phyloP scores from a whole-genome alignment of 1,140 invertebrate genomes.

The Drosophila malerkotliana region DNA sequence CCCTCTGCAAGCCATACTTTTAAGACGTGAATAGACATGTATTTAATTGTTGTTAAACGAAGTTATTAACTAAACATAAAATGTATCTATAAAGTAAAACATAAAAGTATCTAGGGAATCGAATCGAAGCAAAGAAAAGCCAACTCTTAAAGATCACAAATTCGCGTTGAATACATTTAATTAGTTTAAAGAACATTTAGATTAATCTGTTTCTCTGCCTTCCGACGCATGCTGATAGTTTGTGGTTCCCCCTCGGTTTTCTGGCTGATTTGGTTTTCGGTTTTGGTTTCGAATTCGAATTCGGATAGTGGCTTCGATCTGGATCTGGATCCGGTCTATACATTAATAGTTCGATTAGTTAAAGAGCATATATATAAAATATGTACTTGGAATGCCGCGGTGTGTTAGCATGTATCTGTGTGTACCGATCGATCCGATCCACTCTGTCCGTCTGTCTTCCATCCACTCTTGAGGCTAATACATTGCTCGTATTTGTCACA shows the following conservation, averaged over 20 bases:
- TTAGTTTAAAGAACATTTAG: constrained; percentile 81
- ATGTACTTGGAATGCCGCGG: constrained; percentile 69
- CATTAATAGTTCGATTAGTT: constrained; percentile 59
- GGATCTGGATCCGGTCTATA: constrained; percentile 39
- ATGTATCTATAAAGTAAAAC: neutral
- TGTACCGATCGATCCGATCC: constrained; percentile 17
- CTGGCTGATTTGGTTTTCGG: constrained; percentile 9
- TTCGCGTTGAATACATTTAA: constrained; percentile 82
- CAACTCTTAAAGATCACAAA: constrained; percentile 73
- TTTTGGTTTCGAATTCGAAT: constrained; percentile 20
- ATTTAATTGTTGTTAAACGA: constrained; percentile 1
- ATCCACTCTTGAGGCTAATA: constrained; percentile 16
- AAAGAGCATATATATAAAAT: constrained; percentile 78
- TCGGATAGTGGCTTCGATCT: constrained; percentile 55
- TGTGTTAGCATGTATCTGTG: constrained; percentile 14
- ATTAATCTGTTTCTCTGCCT: constrained; percentile 58
- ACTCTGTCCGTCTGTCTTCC: constrained; percentile 2
- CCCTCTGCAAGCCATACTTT: constrained; percentile 90
- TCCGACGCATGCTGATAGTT: constrained; percentile 50
- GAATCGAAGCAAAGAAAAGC: constrained; percentile 7
- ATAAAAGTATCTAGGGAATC: neutral
- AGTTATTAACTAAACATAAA: neutral
- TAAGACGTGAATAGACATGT: constrained; percentile 60
- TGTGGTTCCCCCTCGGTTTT: constrained; percentile 12
- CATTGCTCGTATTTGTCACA: constrained; percentile 74